Evolutionary conservation across 2,113 vertebrate genomes (phyloP), one percentile per base, ranked within the genome.

Genomic region (Dasyornis broadbenti): DNA sequence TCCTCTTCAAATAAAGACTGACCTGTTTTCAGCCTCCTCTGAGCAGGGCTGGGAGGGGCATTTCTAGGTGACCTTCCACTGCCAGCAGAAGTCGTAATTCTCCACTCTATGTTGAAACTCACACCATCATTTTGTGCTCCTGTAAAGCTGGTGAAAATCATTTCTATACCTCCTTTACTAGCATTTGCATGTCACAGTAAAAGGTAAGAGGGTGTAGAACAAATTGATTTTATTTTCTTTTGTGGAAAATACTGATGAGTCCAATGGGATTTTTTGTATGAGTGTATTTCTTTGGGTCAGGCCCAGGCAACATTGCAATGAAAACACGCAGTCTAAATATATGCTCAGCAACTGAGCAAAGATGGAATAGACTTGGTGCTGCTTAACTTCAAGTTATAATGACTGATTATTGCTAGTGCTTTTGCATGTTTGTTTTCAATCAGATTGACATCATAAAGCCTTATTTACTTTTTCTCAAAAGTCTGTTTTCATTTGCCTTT

Each of bases 401-500:
- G 86, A 35, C 78, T 92, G 93, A 93, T 93, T 94, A 82, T 64
- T 93, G 53, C 82, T 86, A 90, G 73, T 89, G 80, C 68, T 59
- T 95, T 95, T 1, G 16, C 83, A 72, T 86, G 91, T 92, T 96
- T 95, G 83, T 96, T 95, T 94, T 92, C 89, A 93, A 83, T 88
- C 89, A 87, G 56, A 60, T 39, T 94, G 94, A 96, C 82, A 96
- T 95, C 79, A 72, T 76, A 49, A 83, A 95, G 33, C 75, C 73
- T 89, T 95, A 94, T 92, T 95, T 96, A 89, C 88, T 92, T 95
- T 95, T 92, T 94, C 40, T 60, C 82, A 49, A 73, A 90, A 75
- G 73, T 75, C 89, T 93, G 71, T 95, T 97, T 95, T 86, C 42
- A 64, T 92, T 97, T 94, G 82, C 84, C 77, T 95, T 94, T 94